Evolutionary conservation across 1,140 invertebrate genomes (phyloP), one percentile per base, ranked within the genome.

Genomic region (Caenorhabditis tropicalis): DNA sequence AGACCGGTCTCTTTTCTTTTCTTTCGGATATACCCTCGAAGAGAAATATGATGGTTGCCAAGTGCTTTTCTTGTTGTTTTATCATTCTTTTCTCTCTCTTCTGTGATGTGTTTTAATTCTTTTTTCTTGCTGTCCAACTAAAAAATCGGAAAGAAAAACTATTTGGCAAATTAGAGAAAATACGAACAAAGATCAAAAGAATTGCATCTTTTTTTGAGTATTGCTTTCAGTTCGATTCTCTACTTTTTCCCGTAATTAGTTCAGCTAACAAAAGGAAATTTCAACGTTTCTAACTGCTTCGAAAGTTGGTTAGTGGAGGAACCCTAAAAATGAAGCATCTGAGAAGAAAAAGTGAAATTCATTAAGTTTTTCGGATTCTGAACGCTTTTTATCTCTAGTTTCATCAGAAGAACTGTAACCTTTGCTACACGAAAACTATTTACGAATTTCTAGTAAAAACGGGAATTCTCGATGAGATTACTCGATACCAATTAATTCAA

Each of bases 111-210:
- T 65, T 65, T 65, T 33, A 36, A 19, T 65, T 33, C 36, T 33
- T 15, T 33, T 65, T 65, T 65, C 53, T n/a, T 15, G 53, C 53
- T 10, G 53, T 27, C 53, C 29, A 65, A 9, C 10, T 33, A 65
- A 65, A 15, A 21, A 24, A 74, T 5, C 43, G 33, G 43, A 39
- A 74, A 24, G n/a, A n/a, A 74, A 43, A 74, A 74, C 65, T 74
- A 46, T 74, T 74, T 74, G 65, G 36, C 65, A 74, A 74, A 74
- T 74, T 74, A 43, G 65, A 43, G 21, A 46, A 74, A 31, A 4
- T 43, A 21, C 43, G 65, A 43, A 43, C 65, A 74, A 74, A 74
- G 65, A 74, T 74, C 36, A 19, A 36, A 19, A 10, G 36, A 74
- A 46, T 74, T 33, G 65, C 24, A 46, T 74, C 65, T 43, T 12